A percentile compares a stretch with the other conserved stretches of the same genome.
Conservation (phyloP, 2,113 vertebrate genomes). For the Sialia sialis region DNA sequence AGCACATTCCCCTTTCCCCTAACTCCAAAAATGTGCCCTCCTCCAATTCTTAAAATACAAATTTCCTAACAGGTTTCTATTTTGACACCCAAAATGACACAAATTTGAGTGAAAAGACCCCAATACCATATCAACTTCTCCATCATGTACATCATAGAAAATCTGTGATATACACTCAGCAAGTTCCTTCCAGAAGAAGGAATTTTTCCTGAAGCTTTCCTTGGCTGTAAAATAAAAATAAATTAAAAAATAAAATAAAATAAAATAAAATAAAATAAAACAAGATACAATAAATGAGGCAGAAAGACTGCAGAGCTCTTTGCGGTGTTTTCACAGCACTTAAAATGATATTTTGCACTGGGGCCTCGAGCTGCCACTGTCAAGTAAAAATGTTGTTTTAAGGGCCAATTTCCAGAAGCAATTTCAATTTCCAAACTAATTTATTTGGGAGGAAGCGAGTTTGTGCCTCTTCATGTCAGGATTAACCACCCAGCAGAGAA, state of each 20-base stretch:
- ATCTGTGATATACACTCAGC: accelerated
- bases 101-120: not conserved
- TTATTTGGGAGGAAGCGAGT: slow-evolving; percentile 16
- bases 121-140: accelerated
- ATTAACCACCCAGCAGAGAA: not conserved
- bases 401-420: not conserved
- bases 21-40: not conserved
- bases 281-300: no score
- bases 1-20: not conserved
- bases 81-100: not conserved
- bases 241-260: not conserved
- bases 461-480: not conserved
- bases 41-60: accelerated
- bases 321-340: not conserved
- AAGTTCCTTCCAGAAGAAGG: not conserved
- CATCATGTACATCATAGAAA: accelerated
- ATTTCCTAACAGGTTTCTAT: not conserved
- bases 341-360: not conserved
- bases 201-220: not conserved
- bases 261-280: not conserved
- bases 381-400: not conserved
- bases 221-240: no score
- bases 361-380: not conserved
- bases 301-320: not conserved
- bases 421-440: slow-evolving; percentile 40